Conservation (phyloP, 2,113 vertebrate species). For the Crotalus helleri region DNA sequence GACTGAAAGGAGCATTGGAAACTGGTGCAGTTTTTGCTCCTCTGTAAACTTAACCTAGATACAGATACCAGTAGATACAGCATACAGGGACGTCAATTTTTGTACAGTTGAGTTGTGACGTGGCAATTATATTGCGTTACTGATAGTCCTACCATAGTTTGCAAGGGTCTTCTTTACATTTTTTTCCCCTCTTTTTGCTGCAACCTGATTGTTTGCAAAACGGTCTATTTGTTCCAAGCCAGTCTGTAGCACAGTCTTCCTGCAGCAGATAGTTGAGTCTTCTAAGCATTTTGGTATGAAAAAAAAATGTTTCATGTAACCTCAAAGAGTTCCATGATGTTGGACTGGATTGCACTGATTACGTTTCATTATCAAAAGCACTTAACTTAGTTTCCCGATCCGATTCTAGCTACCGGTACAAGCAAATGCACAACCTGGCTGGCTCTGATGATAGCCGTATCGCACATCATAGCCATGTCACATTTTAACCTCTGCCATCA, state of each 20-base stretch:
- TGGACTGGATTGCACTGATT: not conserved
- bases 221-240: not conserved
- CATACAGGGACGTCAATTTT: not conserved
- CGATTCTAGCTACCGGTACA: not conserved
- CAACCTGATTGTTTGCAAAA: not conserved
- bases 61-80: not conserved
- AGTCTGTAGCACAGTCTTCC: not conserved
- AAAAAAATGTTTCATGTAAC: not conserved
- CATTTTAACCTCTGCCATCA: not conserved
- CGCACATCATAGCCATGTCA: not conserved
- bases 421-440: not conserved
- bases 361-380: not conserved
- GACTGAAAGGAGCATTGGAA: not conserved
- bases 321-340: not conserved
- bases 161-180: not conserved
- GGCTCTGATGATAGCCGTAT: not conserved
- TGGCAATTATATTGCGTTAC: not conserved
- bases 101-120: not conserved
- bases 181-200: not conserved
- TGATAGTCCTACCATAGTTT: too few species aligned
- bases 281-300: not conserved
- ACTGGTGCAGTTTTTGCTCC: not conserved
- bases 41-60: not conserved
- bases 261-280: not conserved
- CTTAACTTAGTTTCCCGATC: not conserved